These are phyloP conservation scores for Sylvietta virens DNA, from an alignment of 2,113 vertebrate genomes.

Conservation along the genomic window DNA sequence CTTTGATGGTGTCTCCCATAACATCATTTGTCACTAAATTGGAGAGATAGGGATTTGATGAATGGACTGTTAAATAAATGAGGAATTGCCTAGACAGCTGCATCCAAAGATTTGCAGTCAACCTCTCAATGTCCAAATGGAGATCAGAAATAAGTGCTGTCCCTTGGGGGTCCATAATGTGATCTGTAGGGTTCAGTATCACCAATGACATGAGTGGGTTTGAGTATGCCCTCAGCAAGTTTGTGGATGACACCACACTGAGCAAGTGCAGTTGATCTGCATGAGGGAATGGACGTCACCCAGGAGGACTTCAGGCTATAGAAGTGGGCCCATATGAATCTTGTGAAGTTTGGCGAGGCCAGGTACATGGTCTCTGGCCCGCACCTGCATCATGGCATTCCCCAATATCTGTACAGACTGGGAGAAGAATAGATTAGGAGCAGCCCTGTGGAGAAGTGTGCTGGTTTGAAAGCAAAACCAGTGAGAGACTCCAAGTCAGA, in stretches of 20 bases:
- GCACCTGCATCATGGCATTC: not conserved
- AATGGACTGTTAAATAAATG: not conserved
- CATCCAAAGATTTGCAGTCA: not conserved
- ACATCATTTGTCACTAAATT: not conserved
- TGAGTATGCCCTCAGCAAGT: not conserved
- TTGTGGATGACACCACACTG: fast-evolving
- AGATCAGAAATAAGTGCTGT: not conserved
- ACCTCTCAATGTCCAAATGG: not conserved
- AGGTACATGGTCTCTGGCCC: not conserved
- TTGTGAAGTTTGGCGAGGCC: not conserved
- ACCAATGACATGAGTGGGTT: not conserved
- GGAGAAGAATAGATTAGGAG: not conserved
- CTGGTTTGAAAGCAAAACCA: no score
- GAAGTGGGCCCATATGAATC: no score
- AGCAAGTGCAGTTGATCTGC: not conserved
- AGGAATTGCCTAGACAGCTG: not conserved
- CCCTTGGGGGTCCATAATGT: not conserved
- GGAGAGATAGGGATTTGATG: not conserved
- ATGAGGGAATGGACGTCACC: not conserved
- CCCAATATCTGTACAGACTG: not conserved
- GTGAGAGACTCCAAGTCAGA: no score
- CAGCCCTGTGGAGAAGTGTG: fast-evolving
- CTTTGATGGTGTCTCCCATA: not conserved
- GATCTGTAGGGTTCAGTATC: not conserved
- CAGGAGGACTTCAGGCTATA: not conserved